A percentile compares a stretch with the other conserved stretches of the same genome.
Evolutionary conservation across 2,888 invertebrate species (phyloP).

Genomic region (Caenorhabditis sp.): DNA sequence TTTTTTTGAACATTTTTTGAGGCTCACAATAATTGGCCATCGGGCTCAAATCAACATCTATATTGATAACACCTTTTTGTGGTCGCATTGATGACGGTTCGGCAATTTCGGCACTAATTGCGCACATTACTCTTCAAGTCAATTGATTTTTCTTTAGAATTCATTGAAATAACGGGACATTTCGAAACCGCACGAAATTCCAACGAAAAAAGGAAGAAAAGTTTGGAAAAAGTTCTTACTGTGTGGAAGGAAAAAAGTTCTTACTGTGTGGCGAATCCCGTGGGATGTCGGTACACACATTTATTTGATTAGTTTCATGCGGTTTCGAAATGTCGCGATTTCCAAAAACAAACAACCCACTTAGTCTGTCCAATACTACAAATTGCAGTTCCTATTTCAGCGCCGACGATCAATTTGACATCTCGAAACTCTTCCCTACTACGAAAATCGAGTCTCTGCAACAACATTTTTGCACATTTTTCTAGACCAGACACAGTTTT

Average conservation of each 20-base stretch:
- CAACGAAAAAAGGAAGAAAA: too few species aligned
- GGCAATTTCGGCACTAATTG: slow-evolving; percentile 47
- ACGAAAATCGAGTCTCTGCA: slow-evolving; percentile 54
- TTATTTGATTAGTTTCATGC: too few species aligned
- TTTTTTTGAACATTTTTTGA: too few species aligned
- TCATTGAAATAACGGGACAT: too few species aligned
- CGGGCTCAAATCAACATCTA: slow-evolving; percentile 59
- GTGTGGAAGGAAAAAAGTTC: too few species aligned
- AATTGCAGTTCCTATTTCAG: slow-evolving; percentile 53
- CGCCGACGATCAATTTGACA: slow-evolving; percentile 49
- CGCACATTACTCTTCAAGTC: slow-evolving; percentile 49
- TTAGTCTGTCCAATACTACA: slow-evolving; percentile 56
- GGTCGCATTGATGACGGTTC: slow-evolving; percentile 51
- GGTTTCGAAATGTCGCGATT: too few species aligned
- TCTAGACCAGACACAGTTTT: background rate
- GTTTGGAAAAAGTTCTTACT: too few species aligned
- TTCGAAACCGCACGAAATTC: too few species aligned
- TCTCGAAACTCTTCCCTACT: slow-evolving; percentile 49
- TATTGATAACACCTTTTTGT: slow-evolving; percentile 49
- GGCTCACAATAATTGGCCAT: slow-evolving; percentile 48
- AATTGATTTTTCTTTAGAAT: background rate
- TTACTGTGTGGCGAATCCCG: too few species aligned
- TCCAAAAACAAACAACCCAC: too few species aligned
- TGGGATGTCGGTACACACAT: too few species aligned
- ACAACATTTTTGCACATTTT: too few species aligned